phyloP scores from a whole-genome alignment of 1,140 invertebrate species.

The Drosophila kanapiae region DNA sequence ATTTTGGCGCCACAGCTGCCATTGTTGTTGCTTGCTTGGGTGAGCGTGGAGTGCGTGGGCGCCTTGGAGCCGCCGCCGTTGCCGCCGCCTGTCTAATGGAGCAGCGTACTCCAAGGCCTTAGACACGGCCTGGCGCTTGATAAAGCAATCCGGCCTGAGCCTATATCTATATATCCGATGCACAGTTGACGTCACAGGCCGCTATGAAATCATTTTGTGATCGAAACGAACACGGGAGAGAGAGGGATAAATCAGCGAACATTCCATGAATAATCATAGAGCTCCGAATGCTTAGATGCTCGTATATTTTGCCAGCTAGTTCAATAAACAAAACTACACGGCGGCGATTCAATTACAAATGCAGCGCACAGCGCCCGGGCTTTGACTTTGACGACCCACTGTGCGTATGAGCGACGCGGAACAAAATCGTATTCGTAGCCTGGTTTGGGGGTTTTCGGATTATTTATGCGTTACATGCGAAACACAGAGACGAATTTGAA shows the following conservation, averaged over 20 bases:
- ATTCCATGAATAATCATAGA: constrained; percentile 70
- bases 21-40: constrained; percentile 39
- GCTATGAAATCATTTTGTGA: constrained; percentile 30
- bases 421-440: constrained; percentile 52
- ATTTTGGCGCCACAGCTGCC: constrained; percentile 70
- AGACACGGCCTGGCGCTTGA: constrained; percentile 8
- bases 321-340: constrained; percentile 63
- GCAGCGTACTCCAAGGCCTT: constrained; percentile 65
- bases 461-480: constrained; percentile 79
- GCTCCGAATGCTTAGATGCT: constrained; percentile 23
- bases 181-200: constrained; percentile 42
- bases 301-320: constrained; percentile 62
- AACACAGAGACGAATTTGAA: constrained; percentile 50
- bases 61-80: constrained; percentile 52
- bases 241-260: constrained; percentile 54
- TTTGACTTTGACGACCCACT: constrained; percentile 62
- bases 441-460: constrained; percentile 40
- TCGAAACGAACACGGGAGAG: constrained; percentile 1
- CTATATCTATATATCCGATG: constrained; percentile 21
- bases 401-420: constrained; percentile 79
- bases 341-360: constrained; percentile 51
- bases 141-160: constrained; percentile 18
- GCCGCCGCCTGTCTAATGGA: constrained; percentile 37
- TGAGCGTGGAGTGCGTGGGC: constrained; percentile 67
- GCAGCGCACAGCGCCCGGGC: constrained; percentile 62